Conservation (phyloP, 1,140 invertebrate genomes). For the Portunus trituberculatus region DNA sequence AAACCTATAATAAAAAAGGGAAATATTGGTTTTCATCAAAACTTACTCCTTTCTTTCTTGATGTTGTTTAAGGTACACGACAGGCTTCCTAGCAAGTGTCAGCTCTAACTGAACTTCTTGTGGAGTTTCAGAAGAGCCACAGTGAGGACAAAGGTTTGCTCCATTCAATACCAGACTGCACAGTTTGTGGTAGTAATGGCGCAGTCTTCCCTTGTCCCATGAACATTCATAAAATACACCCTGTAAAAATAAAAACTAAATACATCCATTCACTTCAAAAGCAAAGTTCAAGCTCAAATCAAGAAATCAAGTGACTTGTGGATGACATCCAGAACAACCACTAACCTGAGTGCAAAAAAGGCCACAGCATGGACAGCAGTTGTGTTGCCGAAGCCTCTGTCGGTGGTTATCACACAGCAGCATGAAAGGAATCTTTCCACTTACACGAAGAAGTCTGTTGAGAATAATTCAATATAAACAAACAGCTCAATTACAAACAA, state of each 20-base stretch:
- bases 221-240: constrained; percentile 88
- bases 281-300: neutral
- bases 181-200: constrained; percentile 88
- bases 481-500: neutral
- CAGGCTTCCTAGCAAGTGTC: constrained; percentile 83
- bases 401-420: constrained; percentile 91
- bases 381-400: constrained; percentile 88
- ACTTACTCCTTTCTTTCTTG: constrained; percentile 80
- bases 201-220: constrained; percentile 79
- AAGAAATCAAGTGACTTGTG: neutral
- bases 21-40: neutral
- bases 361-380: constrained; percentile 94
- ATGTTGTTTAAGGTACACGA: constrained; percentile 83
- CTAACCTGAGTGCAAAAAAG: constrained; percentile 93
- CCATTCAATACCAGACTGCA: constrained; percentile 85
- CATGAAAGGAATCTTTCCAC: constrained; percentile 90
- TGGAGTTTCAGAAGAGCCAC: constrained; percentile 84
- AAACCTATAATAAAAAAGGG: too few relatives aligned
- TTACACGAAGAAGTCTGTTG: constrained; percentile 85
- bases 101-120: constrained; percentile 84
- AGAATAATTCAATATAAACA: neutral
- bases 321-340: neutral
- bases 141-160: constrained; percentile 87
- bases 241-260: constrained; percentile 79
- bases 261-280: neutral